Evolutionary conservation across 2,113 vertebrate genomes (phyloP).

Genomic region (Hyla sarda): DNA sequence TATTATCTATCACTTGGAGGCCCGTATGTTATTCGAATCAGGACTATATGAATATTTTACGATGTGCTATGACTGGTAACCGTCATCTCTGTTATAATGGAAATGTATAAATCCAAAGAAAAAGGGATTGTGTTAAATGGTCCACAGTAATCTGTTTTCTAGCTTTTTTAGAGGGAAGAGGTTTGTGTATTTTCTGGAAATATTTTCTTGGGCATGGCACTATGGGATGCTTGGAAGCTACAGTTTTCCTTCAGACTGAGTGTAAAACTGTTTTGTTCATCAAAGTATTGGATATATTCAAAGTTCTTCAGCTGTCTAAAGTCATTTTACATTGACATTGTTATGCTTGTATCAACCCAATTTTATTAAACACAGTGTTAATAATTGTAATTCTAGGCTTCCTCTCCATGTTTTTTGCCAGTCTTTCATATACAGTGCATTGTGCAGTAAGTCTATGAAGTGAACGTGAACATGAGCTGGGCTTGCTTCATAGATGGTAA

Average conservation of each 20-base stretch:
- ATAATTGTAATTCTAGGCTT: background rate
- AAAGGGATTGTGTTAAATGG: background rate
- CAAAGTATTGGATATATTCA: background rate
- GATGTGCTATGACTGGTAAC: background rate
- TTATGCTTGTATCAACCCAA: background rate
- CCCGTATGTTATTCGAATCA: background rate
- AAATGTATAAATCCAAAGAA: background rate
- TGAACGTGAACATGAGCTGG: no score
- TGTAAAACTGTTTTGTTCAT: background rate
- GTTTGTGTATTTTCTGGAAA: background rate
- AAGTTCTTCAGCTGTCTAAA: background rate
- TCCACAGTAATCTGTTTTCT: background rate
- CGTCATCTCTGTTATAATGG: background rate
- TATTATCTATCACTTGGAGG: background rate
- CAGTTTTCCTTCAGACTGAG: background rate
- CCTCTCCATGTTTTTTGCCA: no score
- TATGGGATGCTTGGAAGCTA: background rate
- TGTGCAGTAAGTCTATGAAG: no score
- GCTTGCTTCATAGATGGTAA: no score
- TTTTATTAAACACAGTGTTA: background rate
- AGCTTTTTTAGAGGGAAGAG: background rate
- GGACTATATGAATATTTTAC: conserved; percentile 26
- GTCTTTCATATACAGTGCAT: no score
- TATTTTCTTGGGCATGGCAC: background rate
- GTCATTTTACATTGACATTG: background rate